Base-by-base conservation (phyloP, 2,797 vertebrate genomes). In the Hippoglossus hippoglossus region DNA sequence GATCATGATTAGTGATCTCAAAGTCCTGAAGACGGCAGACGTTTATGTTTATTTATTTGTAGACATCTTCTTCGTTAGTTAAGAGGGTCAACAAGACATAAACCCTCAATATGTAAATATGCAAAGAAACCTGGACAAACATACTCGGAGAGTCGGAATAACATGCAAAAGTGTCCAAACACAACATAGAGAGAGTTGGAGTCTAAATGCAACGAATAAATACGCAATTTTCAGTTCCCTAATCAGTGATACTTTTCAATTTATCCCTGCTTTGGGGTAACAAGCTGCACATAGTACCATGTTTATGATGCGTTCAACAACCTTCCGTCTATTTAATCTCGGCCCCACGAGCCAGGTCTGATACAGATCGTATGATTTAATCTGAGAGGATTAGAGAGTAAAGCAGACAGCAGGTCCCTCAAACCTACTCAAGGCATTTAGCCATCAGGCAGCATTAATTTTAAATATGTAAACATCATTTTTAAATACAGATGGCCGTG, bases 281-380 rank as follows among this genome's bases (percentile, higher is more conserved):
- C 25, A 47, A 56, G 15, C 65, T 70, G 3, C 71, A 80, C 28
- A 24, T 56, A 16, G 47, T 31, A 66, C 10, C 36, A 26, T 51
- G 57, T 66, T 79, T 72, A 57, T 49, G 59, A 13, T 12, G 50
- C 54, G 79, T 63, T 82, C 68, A 79, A 71, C 76, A 75, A 74
- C 73, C 78, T 55, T 82, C 67, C 63, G 63, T 74, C 79, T 65
- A 71, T 92, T 85, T 89, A 91, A 93, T 92, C 82, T 84, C 69
- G 80, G 34, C 46, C 56, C 47, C 49, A 73, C 63, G 18, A 91
- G 86, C 81, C 82, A 90, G 89, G 73, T 87, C 77, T 86, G 82
- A 89, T 87, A 88, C 80, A 91, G 93, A 94, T 93, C 88, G 81
- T 91, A 89, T 90, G 77, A 80, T 85, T 94, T 94, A 94, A 95